Base-by-base conservation (phyloP, 2,888 invertebrate species). In the Dinocampus coccinellae region DNA sequence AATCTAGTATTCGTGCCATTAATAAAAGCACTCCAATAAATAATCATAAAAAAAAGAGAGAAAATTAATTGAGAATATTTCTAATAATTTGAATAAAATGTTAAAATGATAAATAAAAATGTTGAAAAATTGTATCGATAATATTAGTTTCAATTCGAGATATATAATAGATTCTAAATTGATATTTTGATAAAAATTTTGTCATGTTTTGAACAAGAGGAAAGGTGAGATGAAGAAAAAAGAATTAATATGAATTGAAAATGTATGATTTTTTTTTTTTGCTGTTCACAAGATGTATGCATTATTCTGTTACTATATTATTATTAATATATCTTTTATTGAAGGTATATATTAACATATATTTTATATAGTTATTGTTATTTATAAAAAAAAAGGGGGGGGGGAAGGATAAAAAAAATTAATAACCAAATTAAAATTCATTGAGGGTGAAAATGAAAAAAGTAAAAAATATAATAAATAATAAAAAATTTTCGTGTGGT, bases 1-100 rank as follows among this genome's bases (percentile, higher is more conserved):
- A n/a, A 42, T n/a, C n/a, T 42, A n/a, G 42, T n/a, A 42, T 42
- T 42, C 42, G 42, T 42, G 42, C 42, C 42, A 42, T 42, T 42
- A 42, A 29, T 29, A 7, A n/a, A 42, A 36, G 10, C 6, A 36
- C 11, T 36, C 36, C 36, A 3, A 36, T 11, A 7, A 36, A 36
- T 36, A n/a, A n/a, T n/a, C n/a, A n/a, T 29, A 29, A 29, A 29
- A 29, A 29, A 29, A 29, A 29, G n/a, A n/a, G n/a, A n/a, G n/a
- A n/a, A n/a, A n/a, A n/a, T n/a, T n/a, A n/a, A n/a, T n/a, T n/a
- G n/a, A n/a, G n/a, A 29, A 29, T 29, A 7, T 29, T 29, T 4
- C 29, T 3, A 29, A 4, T 29, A 29, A 4, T 29, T 7, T 7
- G 7, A 7, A 29, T 29, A 29, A 29, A 29, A 4, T 29, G 29